Conservation (phyloP, 2,888 invertebrate species). For the Stenichneumon culpator region DNA sequence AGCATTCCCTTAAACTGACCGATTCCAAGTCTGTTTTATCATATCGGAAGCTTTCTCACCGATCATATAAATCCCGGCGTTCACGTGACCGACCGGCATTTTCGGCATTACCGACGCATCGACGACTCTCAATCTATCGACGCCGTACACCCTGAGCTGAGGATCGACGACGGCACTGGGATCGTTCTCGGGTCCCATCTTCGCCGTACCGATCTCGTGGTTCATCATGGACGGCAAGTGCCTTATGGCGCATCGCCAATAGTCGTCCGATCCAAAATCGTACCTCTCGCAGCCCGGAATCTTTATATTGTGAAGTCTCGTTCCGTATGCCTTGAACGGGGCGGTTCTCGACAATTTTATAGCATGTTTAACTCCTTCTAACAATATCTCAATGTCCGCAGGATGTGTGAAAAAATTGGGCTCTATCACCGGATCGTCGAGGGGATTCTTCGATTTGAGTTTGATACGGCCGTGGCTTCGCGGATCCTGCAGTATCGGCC, state of each 20-base stretch:
- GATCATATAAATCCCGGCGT: slow-evolving; percentile 88
- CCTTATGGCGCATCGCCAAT: slow-evolving; percentile 89
- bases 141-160: slow-evolving; percentile 86
- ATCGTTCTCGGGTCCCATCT: slow-evolving; percentile 87
- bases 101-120: slow-evolving; percentile 88
- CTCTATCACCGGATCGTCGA: slow-evolving; percentile 90
- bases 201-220: slow-evolving; percentile 88
- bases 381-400: slow-evolving; percentile 82
- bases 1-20: neutral
- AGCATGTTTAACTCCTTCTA: slow-evolving; percentile 87
- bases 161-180: slow-evolving; percentile 87
- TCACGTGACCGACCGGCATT: slow-evolving; percentile 87
- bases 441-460: slow-evolving; percentile 90
- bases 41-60: slow-evolving; percentile 88
- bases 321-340: slow-evolving; percentile 85
- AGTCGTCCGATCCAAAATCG: slow-evolving; percentile 87
- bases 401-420: slow-evolving; percentile 92
- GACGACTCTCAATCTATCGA: slow-evolving; percentile 86
- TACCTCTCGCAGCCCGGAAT: slow-evolving; percentile 87
- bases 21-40: slow-evolving; percentile 85
- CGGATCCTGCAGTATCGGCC: slow-evolving; percentile 91
- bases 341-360: slow-evolving; percentile 86
- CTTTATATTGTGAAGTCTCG: slow-evolving; percentile 82
- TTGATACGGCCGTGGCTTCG: slow-evolving; percentile 89
- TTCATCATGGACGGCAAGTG: slow-evolving; percentile 88